Evolutionary conservation across 2,797 vertebrate species (phyloP), one percentile per base, ranked within the genome.

Genomic region (Rhinatrema bivittatum): DNA sequence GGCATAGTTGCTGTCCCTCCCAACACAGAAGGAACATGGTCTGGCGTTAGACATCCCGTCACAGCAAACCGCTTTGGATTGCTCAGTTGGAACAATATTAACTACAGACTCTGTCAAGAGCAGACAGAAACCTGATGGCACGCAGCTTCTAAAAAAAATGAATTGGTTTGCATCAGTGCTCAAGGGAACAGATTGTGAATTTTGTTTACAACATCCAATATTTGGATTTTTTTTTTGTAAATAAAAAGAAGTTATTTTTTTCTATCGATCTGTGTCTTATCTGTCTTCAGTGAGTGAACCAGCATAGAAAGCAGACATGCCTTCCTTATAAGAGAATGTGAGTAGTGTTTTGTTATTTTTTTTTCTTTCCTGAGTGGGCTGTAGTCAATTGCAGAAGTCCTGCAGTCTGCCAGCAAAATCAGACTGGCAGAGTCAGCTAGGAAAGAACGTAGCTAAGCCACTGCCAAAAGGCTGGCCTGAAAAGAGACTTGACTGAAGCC

Each of bases 131-230:
- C 63, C 74, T 73, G 72, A 72, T 66, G 58, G 74, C 68, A 72
- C 77, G 65, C 64, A 68, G 60, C 72, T 62, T 76, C 49, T n/a
- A 50, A 52, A 55, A 57, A 50, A 68, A 50, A 51, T 55, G 62
- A 64, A 62, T 49, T 50, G 29, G 40, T 70, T 62, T 53, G 56
- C 47, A 70, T 70, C 62, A 65, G 50, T 54, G 52, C 61, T 72
- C 63, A 80, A 80, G 74, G 76, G 76, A 83, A 79, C 74, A 81
- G 79, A 83, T 86, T 84, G 82, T 86, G 79, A 84, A 82, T 82
- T 82, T 84, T 86, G 85, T 87, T 87, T 87, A 87, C 82, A 82
- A 66, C 79, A 81, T 87, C 84, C 84, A 86, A 87, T 87, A 86
- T 87, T 87, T 87, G 84, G 85, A 86, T 81, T 82, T 81, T 77